These are phyloP conservation scores for Spea bombifrons DNA, from an alignment of 2,113 vertebrate genomes.

Conservation along the genomic window DNA sequence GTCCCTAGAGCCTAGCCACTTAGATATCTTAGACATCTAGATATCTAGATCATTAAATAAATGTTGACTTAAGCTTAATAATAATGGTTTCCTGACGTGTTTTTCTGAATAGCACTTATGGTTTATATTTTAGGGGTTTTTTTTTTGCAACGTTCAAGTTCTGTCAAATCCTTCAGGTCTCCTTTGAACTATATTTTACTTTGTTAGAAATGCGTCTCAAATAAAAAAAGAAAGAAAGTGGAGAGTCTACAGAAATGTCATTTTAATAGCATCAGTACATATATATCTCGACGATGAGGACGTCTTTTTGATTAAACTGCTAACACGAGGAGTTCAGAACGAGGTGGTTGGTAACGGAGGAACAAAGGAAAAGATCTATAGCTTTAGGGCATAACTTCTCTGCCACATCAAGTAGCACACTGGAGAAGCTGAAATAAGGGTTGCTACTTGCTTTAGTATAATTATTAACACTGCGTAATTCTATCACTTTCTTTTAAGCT, in stretches of 20 bases:
- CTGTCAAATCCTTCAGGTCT: constrained; percentile 25
- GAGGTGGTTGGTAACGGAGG: constrained; percentile 19
- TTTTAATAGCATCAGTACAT: constrained; percentile 38
- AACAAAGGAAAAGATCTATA: constrained; percentile 12
- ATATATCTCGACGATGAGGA: constrained; percentile 34
- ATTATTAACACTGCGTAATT: background rate
- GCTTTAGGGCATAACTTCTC: constrained; percentile 6
- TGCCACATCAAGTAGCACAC: constrained; percentile 12
- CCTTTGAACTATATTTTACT: constrained; percentile 27
- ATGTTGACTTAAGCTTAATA: background rate
- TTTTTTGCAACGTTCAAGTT: constrained; percentile 19
- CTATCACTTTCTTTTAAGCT: background rate
- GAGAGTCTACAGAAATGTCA: constrained; percentile 38
- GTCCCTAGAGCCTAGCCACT: too few relatives aligned
- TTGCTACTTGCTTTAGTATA: constrained; percentile 8
- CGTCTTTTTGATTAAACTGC: constrained; percentile 45
- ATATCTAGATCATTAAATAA: too few relatives aligned
- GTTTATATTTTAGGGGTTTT: constrained; percentile 7
- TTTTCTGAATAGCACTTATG: constrained; percentile 7
- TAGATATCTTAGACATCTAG: too few relatives aligned
- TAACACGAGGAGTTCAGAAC: constrained; percentile 26
- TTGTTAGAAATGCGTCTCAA: constrained; percentile 31
- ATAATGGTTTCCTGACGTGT: background rate
- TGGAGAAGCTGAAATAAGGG: background rate
- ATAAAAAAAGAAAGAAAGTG: constrained; percentile 11